Conservation (phyloP, 2,797 vertebrate species). For the Crocidura indochinensis region DNA sequence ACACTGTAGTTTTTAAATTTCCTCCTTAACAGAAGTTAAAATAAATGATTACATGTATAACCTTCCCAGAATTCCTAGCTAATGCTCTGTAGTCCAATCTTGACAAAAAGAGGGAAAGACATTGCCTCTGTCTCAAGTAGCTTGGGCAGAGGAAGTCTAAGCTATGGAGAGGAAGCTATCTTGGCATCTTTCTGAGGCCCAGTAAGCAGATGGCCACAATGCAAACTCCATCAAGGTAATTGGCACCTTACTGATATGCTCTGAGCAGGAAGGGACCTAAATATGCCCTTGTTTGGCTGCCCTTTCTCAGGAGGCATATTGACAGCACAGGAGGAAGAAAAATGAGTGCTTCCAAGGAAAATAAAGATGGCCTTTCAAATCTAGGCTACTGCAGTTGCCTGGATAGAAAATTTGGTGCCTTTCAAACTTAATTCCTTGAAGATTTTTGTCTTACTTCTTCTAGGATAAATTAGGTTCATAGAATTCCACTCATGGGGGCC, state of each 20-base stretch:
- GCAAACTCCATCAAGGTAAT: constrained; percentile 33
- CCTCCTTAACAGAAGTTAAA: not conserved
- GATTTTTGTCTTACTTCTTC: constrained; percentile 15
- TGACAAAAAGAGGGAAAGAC: not conserved
- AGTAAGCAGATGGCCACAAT: constrained; percentile 78
- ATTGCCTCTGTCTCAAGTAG: too few relatives aligned
- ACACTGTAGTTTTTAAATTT: not conserved
- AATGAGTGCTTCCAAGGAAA: constrained; percentile 70
- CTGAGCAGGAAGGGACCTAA: constrained; percentile 40
- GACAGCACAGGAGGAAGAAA: constrained; percentile 69
- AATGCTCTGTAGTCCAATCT: not conserved
- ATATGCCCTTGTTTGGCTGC: constrained; percentile 71
- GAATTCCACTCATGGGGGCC: constrained; percentile 17
- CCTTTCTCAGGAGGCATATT: constrained; percentile 80
- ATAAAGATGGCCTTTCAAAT: constrained; percentile 77
- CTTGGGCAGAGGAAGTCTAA: not conserved
- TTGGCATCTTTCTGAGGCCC: constrained; percentile 57
- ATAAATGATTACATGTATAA: constrained; percentile 20
- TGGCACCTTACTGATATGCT: constrained; percentile 59
- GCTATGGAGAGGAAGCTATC: constrained; percentile 43
- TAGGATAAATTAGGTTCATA: not conserved
- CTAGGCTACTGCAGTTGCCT: constrained; percentile 75
- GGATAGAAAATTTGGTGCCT: constrained; percentile 75
- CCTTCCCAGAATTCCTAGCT: not conserved
- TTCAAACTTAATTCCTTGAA: constrained; percentile 59